Percentiles rank a stretch among this genome's conserved stretches.
These are phyloP conservation scores for Heliconius hermathena DNA, from an alignment of 1,140 invertebrate genomes.

Conservation along the genomic window DNA sequence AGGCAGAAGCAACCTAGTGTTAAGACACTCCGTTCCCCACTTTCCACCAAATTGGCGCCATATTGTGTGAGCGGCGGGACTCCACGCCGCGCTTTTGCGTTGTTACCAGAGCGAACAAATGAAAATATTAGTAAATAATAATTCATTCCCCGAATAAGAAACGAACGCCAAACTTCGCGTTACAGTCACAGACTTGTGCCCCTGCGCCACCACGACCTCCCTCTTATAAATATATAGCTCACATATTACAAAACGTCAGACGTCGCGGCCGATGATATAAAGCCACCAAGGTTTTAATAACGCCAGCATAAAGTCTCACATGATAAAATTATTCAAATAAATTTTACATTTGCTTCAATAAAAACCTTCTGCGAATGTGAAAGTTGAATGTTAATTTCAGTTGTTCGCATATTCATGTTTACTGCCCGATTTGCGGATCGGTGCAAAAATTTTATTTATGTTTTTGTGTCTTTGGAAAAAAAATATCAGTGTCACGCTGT, in stretches of 20 bases:
- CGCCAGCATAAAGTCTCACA: constrained; percentile 32
- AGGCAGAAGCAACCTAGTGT: too few relatives aligned
- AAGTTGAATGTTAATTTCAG: constrained; percentile 46
- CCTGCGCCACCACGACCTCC: too few relatives aligned
- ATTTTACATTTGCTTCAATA: constrained; percentile 40
- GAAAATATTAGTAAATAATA: too few relatives aligned
- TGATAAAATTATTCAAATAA: constrained; percentile 38
- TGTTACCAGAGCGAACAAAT: neutral
- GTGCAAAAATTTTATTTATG: constrained; percentile 13
- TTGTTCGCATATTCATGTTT: constrained; percentile 44
- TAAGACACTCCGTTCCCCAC: neutral
- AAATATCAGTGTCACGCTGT: neutral
- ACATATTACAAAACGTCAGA: constrained; percentile 14
- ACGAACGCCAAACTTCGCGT: too few relatives aligned
- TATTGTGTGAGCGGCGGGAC: neutral
- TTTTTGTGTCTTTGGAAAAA: neutral
- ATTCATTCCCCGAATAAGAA: too few relatives aligned
- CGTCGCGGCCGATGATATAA: constrained; percentile 24
- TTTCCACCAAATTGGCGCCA: neutral
- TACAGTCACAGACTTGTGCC: too few relatives aligned
- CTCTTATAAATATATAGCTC: too few relatives aligned
- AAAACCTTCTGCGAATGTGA: constrained; percentile 37
- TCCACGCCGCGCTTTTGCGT: neutral
- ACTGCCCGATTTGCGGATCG: constrained; percentile 28
- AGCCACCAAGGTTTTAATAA: constrained; percentile 29